Evolutionary conservation across 2,888 invertebrate genomes (phyloP).

Genomic region (Drosophila koepferae): DNA sequence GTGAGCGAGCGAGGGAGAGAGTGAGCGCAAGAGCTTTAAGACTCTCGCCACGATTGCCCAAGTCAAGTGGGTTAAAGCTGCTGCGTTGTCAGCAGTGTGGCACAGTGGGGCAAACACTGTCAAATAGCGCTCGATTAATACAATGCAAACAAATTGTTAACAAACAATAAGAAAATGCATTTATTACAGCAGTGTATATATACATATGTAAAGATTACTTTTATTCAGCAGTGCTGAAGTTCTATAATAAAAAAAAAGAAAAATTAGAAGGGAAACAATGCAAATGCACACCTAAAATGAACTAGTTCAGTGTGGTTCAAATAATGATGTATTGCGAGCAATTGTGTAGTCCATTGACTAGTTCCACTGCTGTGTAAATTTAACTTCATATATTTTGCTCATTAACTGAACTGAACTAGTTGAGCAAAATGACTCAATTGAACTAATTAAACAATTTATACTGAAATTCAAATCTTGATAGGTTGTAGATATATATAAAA

Average conservation of each 20-base stretch:
- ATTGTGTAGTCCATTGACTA: neutral
- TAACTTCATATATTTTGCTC: neutral
- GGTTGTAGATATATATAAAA: neutral
- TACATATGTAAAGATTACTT: too few species aligned
- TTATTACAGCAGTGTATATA: neutral
- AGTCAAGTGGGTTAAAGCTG: conserved; percentile 63
- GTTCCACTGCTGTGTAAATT: neutral
- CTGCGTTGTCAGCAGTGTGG: conserved; percentile 50
- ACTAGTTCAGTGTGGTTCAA: neutral
- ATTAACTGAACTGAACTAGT: too few species aligned
- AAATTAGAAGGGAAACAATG: neutral
- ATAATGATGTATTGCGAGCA: too few species aligned
- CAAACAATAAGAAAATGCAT: neutral
- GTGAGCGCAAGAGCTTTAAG: neutral
- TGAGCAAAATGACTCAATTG: neutral
- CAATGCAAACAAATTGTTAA: neutral
- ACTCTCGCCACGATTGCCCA: conserved; percentile 38
- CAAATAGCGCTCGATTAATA: neutral
- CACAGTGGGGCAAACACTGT: conserved; percentile 32
- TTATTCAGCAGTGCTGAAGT: neutral
- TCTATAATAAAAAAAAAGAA: too few species aligned
- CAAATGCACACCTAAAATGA: neutral
- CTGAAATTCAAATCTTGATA: neutral
- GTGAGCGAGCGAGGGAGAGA: neutral
- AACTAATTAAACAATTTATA: neutral